These are phyloP conservation scores for Narcine bancroftii DNA, from an alignment of 2,113 vertebrate genomes.

Conservation along the genomic window DNA sequence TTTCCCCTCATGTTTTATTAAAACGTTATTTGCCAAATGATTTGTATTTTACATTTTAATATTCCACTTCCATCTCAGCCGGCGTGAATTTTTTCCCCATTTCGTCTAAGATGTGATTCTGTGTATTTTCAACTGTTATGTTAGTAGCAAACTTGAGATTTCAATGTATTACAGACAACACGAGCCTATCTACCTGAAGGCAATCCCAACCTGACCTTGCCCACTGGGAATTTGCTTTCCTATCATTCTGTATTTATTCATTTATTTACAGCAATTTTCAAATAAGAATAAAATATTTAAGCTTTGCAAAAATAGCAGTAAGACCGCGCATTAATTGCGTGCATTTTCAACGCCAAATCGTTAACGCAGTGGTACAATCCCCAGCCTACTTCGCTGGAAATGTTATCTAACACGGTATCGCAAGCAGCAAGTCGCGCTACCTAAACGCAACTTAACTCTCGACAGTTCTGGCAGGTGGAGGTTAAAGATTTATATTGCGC, in stretches of 20 bases:
- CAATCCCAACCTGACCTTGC: not conserved
- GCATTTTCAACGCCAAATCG: not conserved
- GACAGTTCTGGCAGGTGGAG: not conserved
- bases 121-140: slow-evolving; percentile 22
- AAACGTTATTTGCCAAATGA: slow-evolving; percentile 36
- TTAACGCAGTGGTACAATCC: not conserved
- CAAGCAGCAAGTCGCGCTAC: not conserved
- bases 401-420: not conserved
- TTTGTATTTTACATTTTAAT: slow-evolving; percentile 36
- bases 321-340: not conserved
- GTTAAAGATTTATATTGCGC: no score
- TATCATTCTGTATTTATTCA: slow-evolving; percentile 33
- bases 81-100: not conserved
- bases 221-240: not conserved
- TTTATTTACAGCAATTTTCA: slow-evolving; percentile 34
- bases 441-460: not conserved
- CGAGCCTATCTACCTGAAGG: slow-evolving; percentile 20
- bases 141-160: slow-evolving; percentile 30
- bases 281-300: slow-evolving; percentile 29
- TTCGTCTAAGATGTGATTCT: slow-evolving; percentile 13
- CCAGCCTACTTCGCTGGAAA: no score
- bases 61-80: slow-evolving; percentile 19
- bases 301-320: not conserved
- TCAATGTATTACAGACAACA: slow-evolving; percentile 32
- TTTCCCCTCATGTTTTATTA: slow-evolving; percentile 37